phyloP scores from a whole-genome alignment of 2,888 invertebrate species.

The Hirudinaria manillensis region DNA sequence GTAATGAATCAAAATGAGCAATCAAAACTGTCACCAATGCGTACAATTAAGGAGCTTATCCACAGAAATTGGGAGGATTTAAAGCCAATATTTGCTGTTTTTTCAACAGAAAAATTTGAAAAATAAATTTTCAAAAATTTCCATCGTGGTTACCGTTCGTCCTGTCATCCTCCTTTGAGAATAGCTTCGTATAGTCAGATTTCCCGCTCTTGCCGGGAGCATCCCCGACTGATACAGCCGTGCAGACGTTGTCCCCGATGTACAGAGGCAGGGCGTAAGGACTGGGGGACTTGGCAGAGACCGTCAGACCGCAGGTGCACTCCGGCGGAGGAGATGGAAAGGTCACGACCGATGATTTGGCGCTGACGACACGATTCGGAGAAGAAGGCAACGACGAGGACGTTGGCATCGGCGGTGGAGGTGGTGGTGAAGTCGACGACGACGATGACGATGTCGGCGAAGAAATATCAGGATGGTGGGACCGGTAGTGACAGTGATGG shows the following conservation, averaged over 20 bases:
- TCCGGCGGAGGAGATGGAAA: conserved; percentile 9
- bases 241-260: not conserved
- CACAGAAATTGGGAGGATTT: too few species aligned
- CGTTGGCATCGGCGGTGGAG: not conserved
- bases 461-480: conserved; percentile 5
- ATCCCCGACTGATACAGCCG: not conserved
- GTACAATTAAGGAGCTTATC: too few species aligned
- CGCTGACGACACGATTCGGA: not conserved
- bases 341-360: not conserved
- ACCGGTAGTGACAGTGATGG: not conserved
- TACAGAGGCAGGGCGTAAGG: conserved; percentile 14
- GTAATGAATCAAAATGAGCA: too few species aligned
- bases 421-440: conserved; percentile 4
- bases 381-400: conserved; percentile 1
- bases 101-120: too few species aligned
- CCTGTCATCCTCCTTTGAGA: too few species aligned
- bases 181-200: too few species aligned
- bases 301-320: conserved; percentile 1
- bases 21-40: too few species aligned
- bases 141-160: too few species aligned
- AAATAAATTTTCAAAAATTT: too few species aligned
- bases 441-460: conserved; percentile 8
- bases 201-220: too few species aligned
- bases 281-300: not conserved
- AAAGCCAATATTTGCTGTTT: too few species aligned